Evolutionary conservation across 2,113 vertebrate species (phyloP), one percentile per base, ranked within the genome.

Genomic region (Ovibos moschatus): DNA sequence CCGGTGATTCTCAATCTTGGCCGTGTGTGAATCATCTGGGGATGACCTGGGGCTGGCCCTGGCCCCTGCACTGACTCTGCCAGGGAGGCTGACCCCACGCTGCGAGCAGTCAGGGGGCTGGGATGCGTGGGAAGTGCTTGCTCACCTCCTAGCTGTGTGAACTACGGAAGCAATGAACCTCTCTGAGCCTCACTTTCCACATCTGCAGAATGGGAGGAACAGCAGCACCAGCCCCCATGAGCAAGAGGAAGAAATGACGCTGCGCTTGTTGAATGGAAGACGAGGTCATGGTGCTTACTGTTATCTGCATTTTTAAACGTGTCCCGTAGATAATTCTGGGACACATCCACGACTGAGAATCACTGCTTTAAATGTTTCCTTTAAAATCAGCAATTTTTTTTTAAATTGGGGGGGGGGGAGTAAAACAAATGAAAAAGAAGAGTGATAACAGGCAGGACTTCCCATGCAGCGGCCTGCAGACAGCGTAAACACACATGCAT

Each of bases 251-350:
- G 4, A 33, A 28, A 4, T 2, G 11, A 30, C 17, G 30, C 5
- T 11, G 1, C 0, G 4, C 53, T 21, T 0, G 17, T 78, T 11
- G 23, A n/a, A 45, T 2, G 12, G 13, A 2, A n/a, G 60, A n/a
- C 9, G 2, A 16, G 2, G 3, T 1, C 0, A 5, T 1, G 40
- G 33, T 33, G 45, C 23, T 33, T 12, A 19, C 7, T 1, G 1
- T 4, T 55, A 25, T 0, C 28, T 6, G 43, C 12, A 1, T 21
- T 28, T 64, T 15, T 4, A 47, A 10, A 47, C 3, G 1, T 0
- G 2, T 7, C 6, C 67, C 28, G 43, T 6, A 43, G 87, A 50
- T 8, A 14, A 74, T 3, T 30, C 33, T 7, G 51, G 50, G 51
- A 11, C 16, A 50, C 9, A 64, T 71, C 53, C 50, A n/a, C 27